A percentile compares a stretch with the other conserved stretches of the same genome.
These are phyloP conservation scores for Cirrhinus mrigala DNA, from an alignment of 2,797 vertebrate genomes.

Conservation along the genomic window DNA sequence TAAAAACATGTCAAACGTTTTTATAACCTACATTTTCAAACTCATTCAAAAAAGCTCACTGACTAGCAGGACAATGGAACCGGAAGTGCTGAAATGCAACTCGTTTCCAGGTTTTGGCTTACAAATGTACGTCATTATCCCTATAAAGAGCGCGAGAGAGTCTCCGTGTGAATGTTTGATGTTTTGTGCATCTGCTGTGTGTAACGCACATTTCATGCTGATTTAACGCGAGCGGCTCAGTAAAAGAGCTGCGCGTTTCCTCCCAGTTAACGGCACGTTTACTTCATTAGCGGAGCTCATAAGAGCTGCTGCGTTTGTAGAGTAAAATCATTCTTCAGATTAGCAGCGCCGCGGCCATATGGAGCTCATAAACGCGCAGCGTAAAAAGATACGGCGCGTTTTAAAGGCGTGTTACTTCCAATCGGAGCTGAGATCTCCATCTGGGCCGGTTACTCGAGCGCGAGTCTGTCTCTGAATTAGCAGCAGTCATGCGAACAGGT, in stretches of 20 bases:
- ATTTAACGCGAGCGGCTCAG: neutral
- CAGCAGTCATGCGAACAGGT: constrained; percentile 12
- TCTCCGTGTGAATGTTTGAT: neutral
- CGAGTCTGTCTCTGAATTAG: neutral
- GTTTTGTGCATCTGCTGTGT: neutral
- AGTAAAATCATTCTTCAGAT: constrained; percentile 14
- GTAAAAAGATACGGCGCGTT: neutral
- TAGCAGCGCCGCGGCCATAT: constrained; percentile 2
- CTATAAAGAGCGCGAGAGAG: no score
- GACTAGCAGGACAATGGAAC: no score
- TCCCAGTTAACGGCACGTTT: neutral
- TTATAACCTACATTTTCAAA: no score
- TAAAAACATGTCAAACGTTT: no score
- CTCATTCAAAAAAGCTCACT: no score
- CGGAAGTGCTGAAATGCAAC: no score
- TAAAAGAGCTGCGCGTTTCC: constrained; percentile 6
- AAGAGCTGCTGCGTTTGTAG: constrained; percentile 16
- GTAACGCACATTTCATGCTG: neutral
- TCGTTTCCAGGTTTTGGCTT: no score
- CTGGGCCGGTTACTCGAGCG: neutral
- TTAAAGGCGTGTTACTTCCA: constrained; percentile 7
- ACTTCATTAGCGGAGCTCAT: constrained; percentile 26
- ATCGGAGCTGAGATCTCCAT: constrained; percentile 7
- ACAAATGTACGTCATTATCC: no score
- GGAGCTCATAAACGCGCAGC: neutral